Percentiles rank a stretch among this genome's conserved stretches.
These are phyloP conservation scores for Naja naja DNA, from an alignment of 2,113 vertebrate species.

Conservation along the genomic window DNA sequence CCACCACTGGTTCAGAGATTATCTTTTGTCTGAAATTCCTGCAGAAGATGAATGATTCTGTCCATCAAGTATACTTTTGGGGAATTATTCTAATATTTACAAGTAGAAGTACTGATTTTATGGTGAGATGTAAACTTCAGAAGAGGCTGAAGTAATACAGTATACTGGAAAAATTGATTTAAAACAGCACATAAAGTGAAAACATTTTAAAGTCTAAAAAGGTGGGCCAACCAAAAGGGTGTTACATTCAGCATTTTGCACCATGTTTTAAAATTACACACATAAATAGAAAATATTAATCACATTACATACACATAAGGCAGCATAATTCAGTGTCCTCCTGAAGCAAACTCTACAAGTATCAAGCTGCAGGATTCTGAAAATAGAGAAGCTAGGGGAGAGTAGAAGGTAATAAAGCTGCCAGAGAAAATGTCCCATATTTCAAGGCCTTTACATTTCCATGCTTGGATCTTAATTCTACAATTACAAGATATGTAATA, in stretches of 20 bases:
- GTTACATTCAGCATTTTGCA: background rate
- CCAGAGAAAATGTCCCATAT: slow-evolving; percentile 5
- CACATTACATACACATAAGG: background rate
- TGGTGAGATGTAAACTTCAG: background rate
- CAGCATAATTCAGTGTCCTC: background rate
- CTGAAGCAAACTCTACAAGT: background rate
- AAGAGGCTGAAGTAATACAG: background rate
- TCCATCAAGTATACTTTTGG: background rate
- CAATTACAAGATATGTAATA: background rate
- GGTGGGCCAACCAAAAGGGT: background rate
- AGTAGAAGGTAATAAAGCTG: background rate
- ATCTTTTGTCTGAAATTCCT: background rate
- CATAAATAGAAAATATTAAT: background rate
- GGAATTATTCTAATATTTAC: background rate
- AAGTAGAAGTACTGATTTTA: background rate
- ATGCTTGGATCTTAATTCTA: background rate
- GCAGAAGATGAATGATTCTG: background rate
- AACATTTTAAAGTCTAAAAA: background rate
- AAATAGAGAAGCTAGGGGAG: background rate
- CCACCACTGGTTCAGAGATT: background rate
- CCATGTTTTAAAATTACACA: background rate
- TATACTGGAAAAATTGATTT: background rate
- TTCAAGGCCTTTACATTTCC: slow-evolving; percentile 5
- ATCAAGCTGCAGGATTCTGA: background rate
- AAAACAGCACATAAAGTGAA: background rate